Base-by-base conservation (phyloP, 2,888 invertebrate species). In the Pheosia tremula region DNA sequence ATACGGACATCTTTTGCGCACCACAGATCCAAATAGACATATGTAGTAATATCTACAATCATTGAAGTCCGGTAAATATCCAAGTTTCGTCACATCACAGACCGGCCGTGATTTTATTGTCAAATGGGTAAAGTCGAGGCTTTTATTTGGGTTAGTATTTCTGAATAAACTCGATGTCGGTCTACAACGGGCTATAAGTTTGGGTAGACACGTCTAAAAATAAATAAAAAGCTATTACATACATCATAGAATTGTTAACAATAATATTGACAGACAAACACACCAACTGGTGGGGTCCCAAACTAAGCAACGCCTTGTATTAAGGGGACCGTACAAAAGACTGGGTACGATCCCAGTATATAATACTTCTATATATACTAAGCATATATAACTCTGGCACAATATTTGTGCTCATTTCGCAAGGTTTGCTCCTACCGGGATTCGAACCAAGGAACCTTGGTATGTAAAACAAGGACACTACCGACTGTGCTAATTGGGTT, bases 41-140 rank as follows among this genome's bases (percentile, higher is more conserved):
- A 53, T 8, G 24, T 53, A 53, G 37, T 53, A 53, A 24, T 37
- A 24, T 53, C 37, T 37, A 53, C 53, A 53, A 37, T 53, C 53
- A 37, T 53, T 37, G 9, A 37, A 53, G 11, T 53, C 53, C 37
- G 53, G 37, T 37, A 53, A 9, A 38, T 53, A 53, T 37, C 37
- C 53, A 53, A 10, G 37, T 37, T 53, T 53, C 11, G 37, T 37
- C 10, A 37, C 37, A 37, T 53, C 37, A 37, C 53, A 53, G 10
- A 24, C 37, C 3, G 53, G 24, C 24, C 53, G n/a, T 53, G 53
- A 4, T 8, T 4, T 13, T 3, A 10, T 37, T 24, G 53, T 37
- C 3, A 11, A 11, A 3, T 6, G 53, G 53, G 53, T 53, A 38
- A 10, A 37, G 13, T 7, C 24, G 11, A 10, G 10, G 8, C 37